Base-by-base conservation (phyloP, 2,888 invertebrate genomes). In the Carpatolechia fugitivella region DNA sequence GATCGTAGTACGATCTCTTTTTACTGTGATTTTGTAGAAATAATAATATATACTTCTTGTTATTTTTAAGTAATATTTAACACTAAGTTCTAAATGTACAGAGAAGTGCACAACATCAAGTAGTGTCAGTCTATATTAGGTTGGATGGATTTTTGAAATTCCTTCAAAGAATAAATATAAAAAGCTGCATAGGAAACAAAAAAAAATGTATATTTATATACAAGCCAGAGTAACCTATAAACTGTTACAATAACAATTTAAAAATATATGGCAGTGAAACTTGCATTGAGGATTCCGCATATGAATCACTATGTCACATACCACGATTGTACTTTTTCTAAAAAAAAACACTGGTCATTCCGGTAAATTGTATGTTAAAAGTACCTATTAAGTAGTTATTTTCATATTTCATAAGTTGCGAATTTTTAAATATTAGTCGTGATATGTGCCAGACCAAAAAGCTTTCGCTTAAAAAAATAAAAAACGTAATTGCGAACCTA, bases 121-220 rank as follows among this genome's bases (percentile, higher is more conserved):
- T 79, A 73, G 90, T 87, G 90, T 90, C 90, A 89, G 90, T 90
- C 90, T 90, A 89, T 88, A 86, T 80, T 79, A 85, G 82, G 79
- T 83, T 84, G 89, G 89, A 89, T 90, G 89, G 89, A 88, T 80
- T 85, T 44, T 80, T 73, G 63, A 68, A 76, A 65, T 62, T 69
- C 64, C 68, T 66, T 68, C 55, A 47, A 62, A 62, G 63, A 61
- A 62, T 62, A 62, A 72, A 61, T 62, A 69, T 68, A 72, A 60
- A 60, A 76, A 79, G 76, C 77, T 70, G 72, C 66, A 59, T 52
- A 44, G 1, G 24, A 29, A 11, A 44, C 16, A 40, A n/a, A 33
- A 29, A 44, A n/a, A 24, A n/a, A 13, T 13, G 20, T 24, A 44
- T 29, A 50, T 31, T 38, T 35, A 14, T 50, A 50, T 50, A 50